Percentiles rank a stretch among this genome's conserved stretches.
phyloP scores from a whole-genome alignment of 2,888 invertebrate genomes.

The Tiliacea citrago region DNA sequence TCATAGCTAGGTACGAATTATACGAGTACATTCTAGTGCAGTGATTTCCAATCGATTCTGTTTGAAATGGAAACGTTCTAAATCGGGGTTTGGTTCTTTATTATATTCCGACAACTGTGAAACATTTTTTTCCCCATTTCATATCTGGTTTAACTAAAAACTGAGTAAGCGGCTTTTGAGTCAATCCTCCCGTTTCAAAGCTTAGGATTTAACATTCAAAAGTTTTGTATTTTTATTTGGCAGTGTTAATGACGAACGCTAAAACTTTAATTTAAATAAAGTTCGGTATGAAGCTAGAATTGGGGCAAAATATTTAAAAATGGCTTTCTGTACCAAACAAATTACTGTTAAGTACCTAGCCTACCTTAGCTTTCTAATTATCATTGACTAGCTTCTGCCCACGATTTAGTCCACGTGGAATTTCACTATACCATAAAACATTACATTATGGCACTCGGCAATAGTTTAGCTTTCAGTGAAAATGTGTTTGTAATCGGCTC shows the following conservation, averaged over 20 bases:
- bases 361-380: too few relatives aligned
- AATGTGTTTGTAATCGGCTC: too few relatives aligned
- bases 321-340: too few relatives aligned
- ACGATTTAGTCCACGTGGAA: too few relatives aligned
- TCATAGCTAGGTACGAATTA: too few relatives aligned
- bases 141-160: slow-evolving; percentile 11
- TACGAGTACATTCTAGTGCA: not conserved
- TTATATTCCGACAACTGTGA: not conserved
- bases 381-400: too few relatives aligned
- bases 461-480: too few relatives aligned
- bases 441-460: too few relatives aligned
- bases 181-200: slow-evolving; percentile 24
- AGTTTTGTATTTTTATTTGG: slow-evolving; percentile 15
- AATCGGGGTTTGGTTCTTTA: not conserved
- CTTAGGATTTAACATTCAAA: slow-evolving; percentile 24
- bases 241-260: slow-evolving; percentile 3
- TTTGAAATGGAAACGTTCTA: not conserved
- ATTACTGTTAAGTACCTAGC: too few relatives aligned
- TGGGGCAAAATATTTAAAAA: too few relatives aligned
- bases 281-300: not conserved
- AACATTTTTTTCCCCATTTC: slow-evolving; percentile 9
- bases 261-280: slow-evolving; percentile 21
- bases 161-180: slow-evolving; percentile 34
- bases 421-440: too few relatives aligned
- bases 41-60: not conserved